Percentiles rank a stretch among this genome's conserved stretches.
Evolutionary conservation across 2,113 vertebrate genomes (phyloP).

Genomic region (Coryphaenoides rupestris): DNA sequence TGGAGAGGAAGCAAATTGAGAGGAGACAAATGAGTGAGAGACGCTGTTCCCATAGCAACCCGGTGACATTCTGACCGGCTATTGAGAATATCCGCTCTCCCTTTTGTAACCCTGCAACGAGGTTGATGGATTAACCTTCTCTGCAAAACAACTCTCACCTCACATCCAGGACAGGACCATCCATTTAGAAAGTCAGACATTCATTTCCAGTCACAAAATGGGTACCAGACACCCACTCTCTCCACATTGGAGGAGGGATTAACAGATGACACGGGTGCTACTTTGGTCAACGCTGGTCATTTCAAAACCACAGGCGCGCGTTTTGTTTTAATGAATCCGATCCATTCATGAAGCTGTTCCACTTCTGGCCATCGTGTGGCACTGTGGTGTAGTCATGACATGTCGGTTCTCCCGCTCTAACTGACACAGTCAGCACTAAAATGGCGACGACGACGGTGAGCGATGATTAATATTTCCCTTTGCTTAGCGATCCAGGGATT

Average conservation of each 20-base stretch:
- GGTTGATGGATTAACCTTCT: not conserved
- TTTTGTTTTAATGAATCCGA: constrained; percentile 17
- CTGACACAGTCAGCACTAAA: constrained; percentile 27
- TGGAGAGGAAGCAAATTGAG: not conserved
- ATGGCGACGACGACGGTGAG: constrained; percentile 25
- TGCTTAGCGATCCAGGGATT: too few relatives aligned
- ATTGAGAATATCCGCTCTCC: not conserved
- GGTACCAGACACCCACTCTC: not conserved
- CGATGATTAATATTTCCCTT: not conserved
- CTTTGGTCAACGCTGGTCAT: not conserved
- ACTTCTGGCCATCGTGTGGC: constrained; percentile 62
- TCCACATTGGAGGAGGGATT: not conserved
- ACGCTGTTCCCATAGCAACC: not conserved
- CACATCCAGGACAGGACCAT: not conserved
- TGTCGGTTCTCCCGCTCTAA: constrained; percentile 8
- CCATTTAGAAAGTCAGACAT: not conserved
- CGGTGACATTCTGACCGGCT: not conserved
- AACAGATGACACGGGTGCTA: not conserved
- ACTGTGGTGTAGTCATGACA: constrained; percentile 56
- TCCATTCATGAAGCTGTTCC: constrained; percentile 32
- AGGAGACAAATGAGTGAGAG: not conserved
- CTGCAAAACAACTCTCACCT: not conserved
- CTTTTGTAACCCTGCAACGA: not conserved
- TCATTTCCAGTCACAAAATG: not conserved
- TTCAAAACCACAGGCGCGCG: not conserved